Evolutionary conservation across 2,113 vertebrate species (phyloP).

Genomic region (Myrmecophaga tridactyla): DNA sequence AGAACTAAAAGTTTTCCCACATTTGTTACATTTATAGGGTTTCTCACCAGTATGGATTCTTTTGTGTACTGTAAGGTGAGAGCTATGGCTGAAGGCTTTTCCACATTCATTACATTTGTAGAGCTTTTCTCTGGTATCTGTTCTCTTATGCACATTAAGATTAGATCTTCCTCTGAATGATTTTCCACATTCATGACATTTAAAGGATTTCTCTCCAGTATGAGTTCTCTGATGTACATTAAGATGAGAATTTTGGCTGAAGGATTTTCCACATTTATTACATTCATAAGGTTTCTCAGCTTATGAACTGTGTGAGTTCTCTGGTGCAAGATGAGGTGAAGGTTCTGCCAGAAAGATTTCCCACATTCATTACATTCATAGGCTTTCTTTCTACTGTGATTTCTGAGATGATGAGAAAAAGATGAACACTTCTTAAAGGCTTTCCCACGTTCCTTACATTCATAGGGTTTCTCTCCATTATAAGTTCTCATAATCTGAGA

Average conservation of each 20-base stretch:
- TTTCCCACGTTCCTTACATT: not conserved
- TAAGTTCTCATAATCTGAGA: not conserved
- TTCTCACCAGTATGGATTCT: not conserved
- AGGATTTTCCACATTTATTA: not conserved
- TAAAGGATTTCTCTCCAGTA: constrained; percentile 7
- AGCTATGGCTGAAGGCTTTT: not conserved
- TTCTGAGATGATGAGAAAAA: not conserved
- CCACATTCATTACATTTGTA: not conserved
- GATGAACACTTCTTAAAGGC: not conserved
- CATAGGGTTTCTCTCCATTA: not conserved
- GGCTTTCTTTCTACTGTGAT: not conserved
- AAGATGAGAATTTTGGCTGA: not conserved
- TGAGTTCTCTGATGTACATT: not conserved
- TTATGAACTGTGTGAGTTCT: constrained; percentile 8
- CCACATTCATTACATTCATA: not conserved
- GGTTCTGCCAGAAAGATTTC: not conserved
- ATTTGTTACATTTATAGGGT: not conserved
- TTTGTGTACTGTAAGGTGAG: not conserved
- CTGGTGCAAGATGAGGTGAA: not conserved
- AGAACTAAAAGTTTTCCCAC: not conserved
- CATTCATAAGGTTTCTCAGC: not conserved
- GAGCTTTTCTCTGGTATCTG: not conserved
- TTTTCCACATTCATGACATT: not conserved
- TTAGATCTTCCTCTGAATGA: not conserved
- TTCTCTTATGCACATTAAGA: not conserved